These are phyloP conservation scores for Cydia strobilella DNA, from an alignment of 1,140 invertebrate genomes.

Conservation along the genomic window DNA sequence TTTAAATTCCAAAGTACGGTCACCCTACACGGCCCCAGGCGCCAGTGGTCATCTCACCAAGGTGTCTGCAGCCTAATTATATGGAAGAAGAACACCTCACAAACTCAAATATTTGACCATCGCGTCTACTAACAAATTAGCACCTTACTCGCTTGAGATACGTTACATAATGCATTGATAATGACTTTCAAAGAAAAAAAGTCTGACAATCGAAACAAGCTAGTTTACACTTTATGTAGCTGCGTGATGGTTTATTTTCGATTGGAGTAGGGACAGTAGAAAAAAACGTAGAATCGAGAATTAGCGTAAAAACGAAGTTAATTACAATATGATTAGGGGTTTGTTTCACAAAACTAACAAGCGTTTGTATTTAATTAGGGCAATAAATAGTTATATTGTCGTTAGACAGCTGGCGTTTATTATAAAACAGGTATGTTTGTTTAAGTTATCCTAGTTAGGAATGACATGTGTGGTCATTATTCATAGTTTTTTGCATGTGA, in stretches of 20 bases:
- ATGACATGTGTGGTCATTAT: slow-evolving; percentile 26
- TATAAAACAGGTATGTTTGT: slow-evolving; percentile 57
- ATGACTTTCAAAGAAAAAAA: slow-evolving; percentile 15
- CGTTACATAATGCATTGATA: slow-evolving; percentile 35
- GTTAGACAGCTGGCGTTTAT: slow-evolving; percentile 65
- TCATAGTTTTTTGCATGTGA: slow-evolving; percentile 14
- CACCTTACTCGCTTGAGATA: slow-evolving; percentile 40
- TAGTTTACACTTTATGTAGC: not conserved
- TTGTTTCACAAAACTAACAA: slow-evolving; percentile 72
- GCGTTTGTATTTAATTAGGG: slow-evolving; percentile 66
- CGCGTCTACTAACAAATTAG: slow-evolving; percentile 35
- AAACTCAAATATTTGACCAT: slow-evolving; percentile 66
- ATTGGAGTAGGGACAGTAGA: slow-evolving; percentile 40
- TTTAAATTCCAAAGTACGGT: not conserved
- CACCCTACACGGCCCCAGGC: slow-evolving; percentile 55
- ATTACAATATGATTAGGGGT: slow-evolving; percentile 76
- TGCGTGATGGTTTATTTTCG: slow-evolving; percentile 25
- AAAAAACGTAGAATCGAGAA: slow-evolving; percentile 56
- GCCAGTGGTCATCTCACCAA: slow-evolving; percentile 65
- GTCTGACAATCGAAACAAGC: not conserved
- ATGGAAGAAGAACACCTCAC: slow-evolving; percentile 61
- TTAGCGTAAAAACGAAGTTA: slow-evolving; percentile 75
- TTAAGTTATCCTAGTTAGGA: slow-evolving; percentile 38
- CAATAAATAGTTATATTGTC: slow-evolving; percentile 74
- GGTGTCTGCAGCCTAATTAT: slow-evolving; percentile 75